These are phyloP conservation scores for Tortrix viridana DNA, from an alignment of 2,888 invertebrate species.

Conservation along the genomic window DNA sequence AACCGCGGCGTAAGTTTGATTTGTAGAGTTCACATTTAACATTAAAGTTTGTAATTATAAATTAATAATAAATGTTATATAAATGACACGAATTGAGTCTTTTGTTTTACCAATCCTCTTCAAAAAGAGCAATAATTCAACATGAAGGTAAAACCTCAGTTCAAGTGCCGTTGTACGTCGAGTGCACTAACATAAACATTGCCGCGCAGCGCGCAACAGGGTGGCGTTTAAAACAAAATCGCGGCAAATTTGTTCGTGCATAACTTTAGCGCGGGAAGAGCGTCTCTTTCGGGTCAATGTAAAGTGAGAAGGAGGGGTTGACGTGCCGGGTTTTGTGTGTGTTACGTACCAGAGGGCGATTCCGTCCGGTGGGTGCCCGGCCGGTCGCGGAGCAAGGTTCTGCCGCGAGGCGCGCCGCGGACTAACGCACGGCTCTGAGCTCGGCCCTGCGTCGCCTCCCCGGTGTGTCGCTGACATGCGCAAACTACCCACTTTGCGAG, in stretches of 20 bases:
- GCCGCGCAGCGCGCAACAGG: constrained; percentile 34
- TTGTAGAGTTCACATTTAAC: no score
- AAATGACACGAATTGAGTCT: no score
- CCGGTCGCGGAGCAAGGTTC: constrained; percentile 17
- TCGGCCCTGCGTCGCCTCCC: constrained; percentile 19
- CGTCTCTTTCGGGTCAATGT: not conserved
- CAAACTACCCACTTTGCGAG: constrained; percentile 27
- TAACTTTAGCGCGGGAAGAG: constrained; percentile 1
- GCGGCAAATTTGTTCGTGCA: not conserved
- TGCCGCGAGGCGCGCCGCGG: constrained; percentile 34
- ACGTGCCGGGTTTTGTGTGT: constrained; percentile 2
- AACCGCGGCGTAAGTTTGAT: no score
- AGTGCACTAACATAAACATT: constrained; percentile 33
- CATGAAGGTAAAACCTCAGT: constrained; percentile 5
- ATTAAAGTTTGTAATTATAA: no score
- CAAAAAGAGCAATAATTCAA: not conserved
- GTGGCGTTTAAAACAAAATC: constrained; percentile 24
- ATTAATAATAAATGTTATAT: no score
- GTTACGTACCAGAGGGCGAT: constrained; percentile 32
- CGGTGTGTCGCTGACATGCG: constrained; percentile 28
- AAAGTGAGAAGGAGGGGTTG: not conserved
- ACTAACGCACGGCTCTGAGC: constrained; percentile 28
- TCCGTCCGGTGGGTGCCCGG: constrained; percentile 8
- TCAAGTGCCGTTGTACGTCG: constrained; percentile 16
- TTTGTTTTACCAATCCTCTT: not conserved